These are phyloP conservation scores for Macroramphosus scolopax DNA, from an alignment of 2,797 vertebrate genomes.

Conservation along the genomic window DNA sequence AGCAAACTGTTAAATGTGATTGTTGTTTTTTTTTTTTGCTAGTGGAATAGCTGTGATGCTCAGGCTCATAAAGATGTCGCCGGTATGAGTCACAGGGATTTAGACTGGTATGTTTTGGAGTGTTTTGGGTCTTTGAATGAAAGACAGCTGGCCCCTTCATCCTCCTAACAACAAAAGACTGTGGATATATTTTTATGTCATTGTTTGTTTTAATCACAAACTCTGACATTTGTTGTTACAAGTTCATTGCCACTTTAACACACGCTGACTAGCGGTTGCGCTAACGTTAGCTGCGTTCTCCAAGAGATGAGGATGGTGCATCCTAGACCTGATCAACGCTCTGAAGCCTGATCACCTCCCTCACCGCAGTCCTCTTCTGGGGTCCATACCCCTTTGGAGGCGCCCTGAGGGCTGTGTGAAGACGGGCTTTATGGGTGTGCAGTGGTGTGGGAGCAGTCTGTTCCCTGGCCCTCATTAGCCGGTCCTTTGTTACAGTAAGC, in stretches of 20 bases:
- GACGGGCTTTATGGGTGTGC: conserved; percentile 59
- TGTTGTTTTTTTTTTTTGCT: conserved; percentile 39
- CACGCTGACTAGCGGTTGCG: too few species aligned
- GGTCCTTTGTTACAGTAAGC: conserved; percentile 76
- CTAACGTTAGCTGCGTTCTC: too few species aligned
- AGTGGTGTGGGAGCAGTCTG: conserved; percentile 59
- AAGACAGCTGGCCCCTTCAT: too few species aligned
- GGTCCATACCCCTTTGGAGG: conserved; percentile 24
- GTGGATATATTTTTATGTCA: too few species aligned
- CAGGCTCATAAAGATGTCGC: conserved; percentile 35
- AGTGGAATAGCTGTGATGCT: conserved; percentile 42
- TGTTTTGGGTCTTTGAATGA: too few species aligned
- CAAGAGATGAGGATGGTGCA: too few species aligned
- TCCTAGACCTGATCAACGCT: too few species aligned
- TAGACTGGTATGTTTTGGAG: conserved; percentile 31
- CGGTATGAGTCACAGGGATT: conserved; percentile 37
- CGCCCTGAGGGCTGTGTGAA: conserved; percentile 43
- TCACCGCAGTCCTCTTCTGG: conserved; percentile 10
- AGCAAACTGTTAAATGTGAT: conserved; percentile 49
- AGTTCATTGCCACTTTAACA: too few species aligned
- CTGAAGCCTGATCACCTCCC: conserved; percentile 18
- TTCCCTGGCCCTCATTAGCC: conserved; percentile 67
- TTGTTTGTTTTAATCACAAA: too few species aligned
- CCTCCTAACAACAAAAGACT: too few species aligned
- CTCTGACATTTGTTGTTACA: too few species aligned